Percentiles rank a stretch among this genome's conserved stretches.
phyloP scores from a whole-genome alignment of 2,888 invertebrate species.

The Phania funesta region DNA sequence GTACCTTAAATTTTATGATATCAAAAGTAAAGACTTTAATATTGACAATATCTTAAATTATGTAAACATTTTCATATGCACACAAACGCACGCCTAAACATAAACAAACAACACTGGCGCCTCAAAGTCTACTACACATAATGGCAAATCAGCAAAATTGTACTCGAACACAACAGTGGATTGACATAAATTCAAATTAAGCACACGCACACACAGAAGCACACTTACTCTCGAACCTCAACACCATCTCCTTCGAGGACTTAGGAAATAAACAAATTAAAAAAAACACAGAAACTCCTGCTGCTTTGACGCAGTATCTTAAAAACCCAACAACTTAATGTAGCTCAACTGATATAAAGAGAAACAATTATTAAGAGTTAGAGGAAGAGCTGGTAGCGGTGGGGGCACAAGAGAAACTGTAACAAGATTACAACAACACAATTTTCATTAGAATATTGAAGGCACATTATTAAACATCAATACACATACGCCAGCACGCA shows the following conservation, averaged over 20 bases:
- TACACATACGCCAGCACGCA: neutral
- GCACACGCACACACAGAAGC: neutral
- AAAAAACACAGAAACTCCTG: conserved; percentile 42
- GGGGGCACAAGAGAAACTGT: conserved; percentile 27
- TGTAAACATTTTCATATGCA: neutral
- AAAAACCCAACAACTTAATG: conserved; percentile 33
- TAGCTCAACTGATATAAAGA: neutral
- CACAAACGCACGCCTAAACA: neutral
- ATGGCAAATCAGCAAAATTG: conserved; percentile 59
- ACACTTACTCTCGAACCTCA: neutral
- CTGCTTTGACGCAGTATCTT: conserved; percentile 53
- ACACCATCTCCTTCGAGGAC: conserved; percentile 16
- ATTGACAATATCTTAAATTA: conserved; percentile 49
- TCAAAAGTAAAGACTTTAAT: conserved; percentile 37
- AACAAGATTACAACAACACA: conserved; percentile 61
- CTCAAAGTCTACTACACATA: conserved; percentile 56
- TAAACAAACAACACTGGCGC: conserved; percentile 13
- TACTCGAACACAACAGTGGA: conserved; percentile 35
- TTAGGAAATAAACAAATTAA: conserved; percentile 10
- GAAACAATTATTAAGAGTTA: neutral
- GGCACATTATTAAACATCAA: conserved; percentile 61
- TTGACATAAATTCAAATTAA: conserved; percentile 47
- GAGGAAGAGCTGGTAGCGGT: neutral
- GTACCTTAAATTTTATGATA: conserved; percentile 42
- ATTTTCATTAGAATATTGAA: conserved; percentile 60